Conservation (phyloP, 2,888 invertebrate genomes). For the Parapristionchus giblindavisi region DNA sequence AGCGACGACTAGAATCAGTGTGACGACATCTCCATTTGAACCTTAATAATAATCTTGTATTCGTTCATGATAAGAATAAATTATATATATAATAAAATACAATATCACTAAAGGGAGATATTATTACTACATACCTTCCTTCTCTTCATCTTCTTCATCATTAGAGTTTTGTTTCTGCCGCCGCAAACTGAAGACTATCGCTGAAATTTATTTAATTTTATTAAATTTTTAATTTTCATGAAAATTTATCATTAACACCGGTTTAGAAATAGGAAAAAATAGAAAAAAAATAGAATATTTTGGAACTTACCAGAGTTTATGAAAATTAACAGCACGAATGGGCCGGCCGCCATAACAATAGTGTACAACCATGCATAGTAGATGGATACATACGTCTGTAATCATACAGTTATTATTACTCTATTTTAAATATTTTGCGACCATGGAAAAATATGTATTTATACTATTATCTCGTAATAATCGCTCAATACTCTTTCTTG, state of each 20-base stretch:
- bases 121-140: neutral
- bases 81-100: constrained; percentile 36
- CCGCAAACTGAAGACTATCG: constrained; percentile 6
- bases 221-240: too few relatives aligned
- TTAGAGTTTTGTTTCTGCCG: neutral
- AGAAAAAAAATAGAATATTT: too few relatives aligned
- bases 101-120: neutral
- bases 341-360: constrained; percentile 65
- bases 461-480: neutral
- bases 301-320: constrained; percentile 53
- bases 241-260: too few relatives aligned
- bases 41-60: constrained; percentile 39
- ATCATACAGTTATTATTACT: constrained; percentile 4
- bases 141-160: neutral
- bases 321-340: constrained; percentile 59
- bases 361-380: constrained; percentile 66
- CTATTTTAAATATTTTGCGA: neutral
- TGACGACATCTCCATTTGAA: constrained; percentile 59
- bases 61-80: constrained; percentile 42
- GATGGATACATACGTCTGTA: constrained; percentile 57
- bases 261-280: too few relatives aligned
- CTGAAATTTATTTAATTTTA: constrained; percentile 11
- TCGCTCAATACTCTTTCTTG: too few relatives aligned
- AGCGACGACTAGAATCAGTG: constrained; percentile 66
- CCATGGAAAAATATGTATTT: neutral